Conservation (phyloP, 1,140 invertebrate species). For the Drosophila yakuba region DNA sequence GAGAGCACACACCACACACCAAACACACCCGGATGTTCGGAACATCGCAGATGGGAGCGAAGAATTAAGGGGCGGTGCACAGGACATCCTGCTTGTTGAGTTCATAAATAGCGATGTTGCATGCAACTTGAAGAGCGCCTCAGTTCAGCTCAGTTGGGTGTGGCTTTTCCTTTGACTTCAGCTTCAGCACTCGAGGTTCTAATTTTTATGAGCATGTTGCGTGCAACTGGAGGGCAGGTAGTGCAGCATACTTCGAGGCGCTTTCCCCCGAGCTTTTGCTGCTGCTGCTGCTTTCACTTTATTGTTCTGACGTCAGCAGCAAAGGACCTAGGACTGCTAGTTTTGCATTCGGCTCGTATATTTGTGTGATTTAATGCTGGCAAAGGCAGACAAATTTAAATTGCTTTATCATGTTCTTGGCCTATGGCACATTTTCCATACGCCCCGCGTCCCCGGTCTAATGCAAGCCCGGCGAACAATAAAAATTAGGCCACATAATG, state of each 20-base stretch:
- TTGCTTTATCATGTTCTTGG: slow-evolving; percentile 26
- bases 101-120: slow-evolving; percentile 81
- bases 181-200: slow-evolving; percentile 38
- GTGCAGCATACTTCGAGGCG: slow-evolving; percentile 68
- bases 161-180: slow-evolving; percentile 15
- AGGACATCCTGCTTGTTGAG: slow-evolving; percentile 59
- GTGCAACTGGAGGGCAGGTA: slow-evolving; percentile 42
- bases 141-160: slow-evolving; percentile 25
- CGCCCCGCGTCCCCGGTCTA: slow-evolving; percentile 41
- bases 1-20: slow-evolving; percentile 13
- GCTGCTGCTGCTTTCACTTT: slow-evolving; percentile 1
- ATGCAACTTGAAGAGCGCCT: slow-evolving; percentile 64
- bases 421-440: slow-evolving; percentile 40
- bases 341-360: slow-evolving; percentile 26
- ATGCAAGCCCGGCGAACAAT: slow-evolving; percentile 26
- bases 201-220: slow-evolving; percentile 80
- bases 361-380: slow-evolving; percentile 43
- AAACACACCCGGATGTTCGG: background rate
- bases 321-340: slow-evolving; percentile 11
- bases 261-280: slow-evolving; percentile 22
- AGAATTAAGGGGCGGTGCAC: slow-evolving; percentile 27
- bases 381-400: slow-evolving; percentile 15
- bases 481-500: slow-evolving; percentile 47
- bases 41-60: slow-evolving; percentile 9
- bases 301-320: slow-evolving; percentile 33